Base-by-base conservation (phyloP, 92 coral and sea anemone species). In the Zoanthus gigantus region DNA sequence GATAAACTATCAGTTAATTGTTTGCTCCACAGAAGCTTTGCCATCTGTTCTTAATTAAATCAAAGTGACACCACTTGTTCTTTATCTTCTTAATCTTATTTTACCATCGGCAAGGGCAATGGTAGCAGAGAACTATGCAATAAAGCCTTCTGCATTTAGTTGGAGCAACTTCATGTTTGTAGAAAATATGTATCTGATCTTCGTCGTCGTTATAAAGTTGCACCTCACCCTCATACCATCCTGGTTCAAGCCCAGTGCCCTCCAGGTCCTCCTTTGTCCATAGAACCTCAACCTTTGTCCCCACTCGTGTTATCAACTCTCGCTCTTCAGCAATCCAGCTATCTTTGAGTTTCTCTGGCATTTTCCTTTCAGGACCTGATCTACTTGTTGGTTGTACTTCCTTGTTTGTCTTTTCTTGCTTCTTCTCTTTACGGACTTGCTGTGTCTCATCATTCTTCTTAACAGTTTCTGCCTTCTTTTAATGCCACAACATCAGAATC, bases 261-360 rank as follows among this genome's bases (percentile, higher is more conserved):
- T 66, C 71, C 31, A 68, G 74, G 44, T 68, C 44, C 74, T 68
- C 74, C 74, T 68, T 11, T 68, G 74, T 68, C 74, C 66, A 68
- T 68, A 68, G 74, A 13, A 68, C 74, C 45, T 68, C 74, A 68
- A 68, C 13, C 74, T 68, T 68, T 68, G 74, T 68, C 44, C 74
- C 74, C 74, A 68, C 74, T 32, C 45, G 46, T 68, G 74, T 28
- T 16, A 68, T 68, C 45, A 68, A 29, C 45, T 68, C 74, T 15
- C 74, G 16, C 45, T 68, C 74, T 32, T 68, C 74, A 68, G 74
- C 74, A 68, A 68, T 68, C 74, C 74, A 68, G 74, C 74, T 68
- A 68, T 68, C 74, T 68, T 68, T 68, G 44, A 68, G 74, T 68
- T 68, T 68, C 74, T 32, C 74, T 68, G 74, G 74, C 46, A 11